Evolutionary conservation across 2,113 vertebrate genomes (phyloP).

Genomic region (Gadus macrocephalus): DNA sequence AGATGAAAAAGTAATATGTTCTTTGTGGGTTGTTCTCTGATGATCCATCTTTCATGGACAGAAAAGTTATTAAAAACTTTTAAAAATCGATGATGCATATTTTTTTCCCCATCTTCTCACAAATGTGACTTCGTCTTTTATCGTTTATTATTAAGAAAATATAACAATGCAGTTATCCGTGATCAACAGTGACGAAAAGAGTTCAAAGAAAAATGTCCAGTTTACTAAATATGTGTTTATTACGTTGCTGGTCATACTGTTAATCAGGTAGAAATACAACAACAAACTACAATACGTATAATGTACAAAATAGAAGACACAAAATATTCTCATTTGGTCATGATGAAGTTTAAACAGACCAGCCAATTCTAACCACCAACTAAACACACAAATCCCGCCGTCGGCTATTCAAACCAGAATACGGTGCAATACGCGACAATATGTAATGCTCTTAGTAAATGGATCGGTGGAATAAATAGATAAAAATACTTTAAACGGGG

Average conservation of each 20-base stretch:
- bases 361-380: not conserved
- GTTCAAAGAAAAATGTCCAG: not conserved
- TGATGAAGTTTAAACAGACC: not conserved
- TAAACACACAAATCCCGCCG: not conserved
- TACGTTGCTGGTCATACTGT: not conserved
- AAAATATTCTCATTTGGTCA: conserved; percentile 10
- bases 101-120: conserved; percentile 4
- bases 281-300: conserved; percentile 29
- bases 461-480: too few species aligned
- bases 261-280: conserved; percentile 46
- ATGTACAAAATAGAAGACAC: conserved; percentile 47
- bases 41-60: conserved; percentile 72
- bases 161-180: not conserved
- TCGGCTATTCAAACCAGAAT: not conserved
- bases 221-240: not conserved
- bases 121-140: not conserved
- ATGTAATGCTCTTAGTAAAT: too few species aligned
- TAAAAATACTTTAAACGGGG: too few species aligned
- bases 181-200: not conserved
- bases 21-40: conserved; percentile 72
- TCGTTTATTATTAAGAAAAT: not conserved
- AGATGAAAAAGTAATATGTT: conserved; percentile 67
- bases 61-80: conserved; percentile 62
- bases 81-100: conserved; percentile 21
- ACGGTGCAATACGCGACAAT: too few species aligned